Evolutionary conservation across 2,113 vertebrate genomes (phyloP), one percentile per base, ranked within the genome.

Genomic region (Crocuta crocuta): DNA sequence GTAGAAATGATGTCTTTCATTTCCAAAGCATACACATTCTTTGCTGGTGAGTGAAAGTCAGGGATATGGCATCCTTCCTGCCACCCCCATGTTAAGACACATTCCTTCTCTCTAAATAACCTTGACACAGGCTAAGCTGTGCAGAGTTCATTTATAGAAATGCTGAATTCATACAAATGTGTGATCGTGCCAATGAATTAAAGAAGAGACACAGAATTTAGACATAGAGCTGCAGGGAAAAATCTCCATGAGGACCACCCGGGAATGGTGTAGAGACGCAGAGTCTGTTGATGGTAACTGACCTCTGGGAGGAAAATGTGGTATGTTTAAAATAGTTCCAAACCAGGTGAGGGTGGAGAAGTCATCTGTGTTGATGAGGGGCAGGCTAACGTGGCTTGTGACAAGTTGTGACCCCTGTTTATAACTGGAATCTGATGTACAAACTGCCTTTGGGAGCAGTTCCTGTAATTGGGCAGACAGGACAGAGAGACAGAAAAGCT

Each of bases 121-220:
- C 58, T 82, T 50, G 50, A 95, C 10, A 58, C 23, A 35, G 23
- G 24, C 93, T 71, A 70, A 80, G 31, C 19, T 81, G 94, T 76
- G 76, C 55, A 93, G 55, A 81, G 70, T 76, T 91, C 76, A n/a
- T 88, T 92, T 80, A 71, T n/a, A 78, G 65, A 94, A 63, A 85
- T 91, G 33, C 39, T 81, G 73, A 91, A 55, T 80, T 84, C 35
- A 66, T 92, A 88, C 39, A 95, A 87, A 94, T 48, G 15, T 28
- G 78, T 19, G 28, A 45, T 39, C 33, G 58, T 70, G 70, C 19
- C 95, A 94, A 61, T n/a, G 39, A 70, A n/a, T 61, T 33, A 81
- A 91, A 85, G 45, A 90, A 84, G 28, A 94, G 85, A 58, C 35
- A 39, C 26, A 50, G n/a, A 78, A 83, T 88, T 86, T 55, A 50